Percentiles rank a stretch among this genome's conserved stretches.
Conservation (phyloP, 2,113 vertebrate genomes). For the Lepus timidus region DNA sequence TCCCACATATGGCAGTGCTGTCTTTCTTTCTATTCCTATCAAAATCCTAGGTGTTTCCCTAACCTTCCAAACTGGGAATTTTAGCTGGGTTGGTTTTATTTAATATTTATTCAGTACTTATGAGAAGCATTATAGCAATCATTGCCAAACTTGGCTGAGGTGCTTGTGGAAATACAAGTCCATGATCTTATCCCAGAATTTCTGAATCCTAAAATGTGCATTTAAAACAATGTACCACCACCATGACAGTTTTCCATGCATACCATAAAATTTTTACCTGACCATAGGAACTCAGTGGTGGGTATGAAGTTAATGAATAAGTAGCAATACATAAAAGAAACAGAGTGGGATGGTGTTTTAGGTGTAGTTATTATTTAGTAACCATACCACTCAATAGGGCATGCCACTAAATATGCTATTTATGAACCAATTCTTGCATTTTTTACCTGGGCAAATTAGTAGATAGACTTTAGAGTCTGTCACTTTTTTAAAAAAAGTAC, state of each 20-base stretch:
- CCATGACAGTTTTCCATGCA: slow-evolving; percentile 52
- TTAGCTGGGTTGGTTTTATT: not conserved
- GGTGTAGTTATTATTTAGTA: slow-evolving; percentile 62
- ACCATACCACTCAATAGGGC: slow-evolving; percentile 80
- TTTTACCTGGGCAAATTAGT: slow-evolving; percentile 76
- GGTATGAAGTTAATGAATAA: slow-evolving; percentile 59
- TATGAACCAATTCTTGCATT: slow-evolving; percentile 71
- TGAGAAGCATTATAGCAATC: not conserved
- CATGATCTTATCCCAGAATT: not conserved
- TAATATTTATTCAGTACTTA: not conserved
- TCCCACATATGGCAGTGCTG: not conserved
- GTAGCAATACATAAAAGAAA: slow-evolving; percentile 35
- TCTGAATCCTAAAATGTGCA: not conserved
- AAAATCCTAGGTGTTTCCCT: not conserved
- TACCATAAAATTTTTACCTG: slow-evolving; percentile 48
- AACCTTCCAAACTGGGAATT: not conserved
- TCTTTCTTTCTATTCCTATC: not conserved
- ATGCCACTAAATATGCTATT: slow-evolving; percentile 80
- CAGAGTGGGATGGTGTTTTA: slow-evolving; percentile 63
- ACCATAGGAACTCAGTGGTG: slow-evolving; percentile 66
- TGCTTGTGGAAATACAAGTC: not conserved
- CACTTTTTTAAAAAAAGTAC: slow-evolving; percentile 78
- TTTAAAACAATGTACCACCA: slow-evolving; percentile 29
- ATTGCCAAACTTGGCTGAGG: not conserved
- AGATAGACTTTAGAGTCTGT: slow-evolving; percentile 77